A percentile compares a stretch with the other conserved stretches of the same genome.
These are phyloP conservation scores for Hippoglossus stenolepis DNA, from an alignment of 2,113 vertebrate genomes.

Conservation along the genomic window DNA sequence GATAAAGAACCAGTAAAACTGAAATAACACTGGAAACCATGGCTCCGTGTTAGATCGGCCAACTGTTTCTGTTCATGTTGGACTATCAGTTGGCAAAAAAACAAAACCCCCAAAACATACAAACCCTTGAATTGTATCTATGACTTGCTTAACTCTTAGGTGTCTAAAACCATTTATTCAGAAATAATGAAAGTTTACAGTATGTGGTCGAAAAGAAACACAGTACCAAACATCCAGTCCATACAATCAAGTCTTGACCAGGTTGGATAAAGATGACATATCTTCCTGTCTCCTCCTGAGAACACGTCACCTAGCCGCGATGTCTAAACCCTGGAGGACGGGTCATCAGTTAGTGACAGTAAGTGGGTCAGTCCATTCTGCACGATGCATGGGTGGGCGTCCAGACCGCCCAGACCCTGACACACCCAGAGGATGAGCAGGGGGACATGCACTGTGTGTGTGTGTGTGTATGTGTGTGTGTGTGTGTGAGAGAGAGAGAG, in stretches of 20 bases:
- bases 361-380: constrained; percentile 76
- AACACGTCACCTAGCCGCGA: constrained; percentile 35
- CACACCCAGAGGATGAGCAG: constrained; percentile 62
- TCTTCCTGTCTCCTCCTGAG: constrained; percentile 22
- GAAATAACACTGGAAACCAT: no score
- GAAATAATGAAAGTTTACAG: no score
- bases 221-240: neutral
- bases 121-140: no score
- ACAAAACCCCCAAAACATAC: no score
- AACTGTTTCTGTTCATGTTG: no score
- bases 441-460: neutral
- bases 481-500: constrained; percentile 15
- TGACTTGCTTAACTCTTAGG: no score
- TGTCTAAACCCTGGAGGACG: constrained; percentile 61
- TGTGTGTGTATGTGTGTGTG: constrained; percentile 43
- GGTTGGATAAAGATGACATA: constrained; percentile 31
- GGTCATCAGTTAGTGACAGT: constrained; percentile 69
- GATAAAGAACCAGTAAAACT: no score
- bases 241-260: neutral
- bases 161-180: no score
- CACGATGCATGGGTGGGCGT: constrained; percentile 50
- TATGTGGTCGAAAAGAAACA: no score
- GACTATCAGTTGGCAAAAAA: no score
- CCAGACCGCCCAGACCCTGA: constrained; percentile 51
- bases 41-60: no score